phyloP scores from a whole-genome alignment of 2,113 vertebrate genomes.

The Rhodinocichla rosea region DNA sequence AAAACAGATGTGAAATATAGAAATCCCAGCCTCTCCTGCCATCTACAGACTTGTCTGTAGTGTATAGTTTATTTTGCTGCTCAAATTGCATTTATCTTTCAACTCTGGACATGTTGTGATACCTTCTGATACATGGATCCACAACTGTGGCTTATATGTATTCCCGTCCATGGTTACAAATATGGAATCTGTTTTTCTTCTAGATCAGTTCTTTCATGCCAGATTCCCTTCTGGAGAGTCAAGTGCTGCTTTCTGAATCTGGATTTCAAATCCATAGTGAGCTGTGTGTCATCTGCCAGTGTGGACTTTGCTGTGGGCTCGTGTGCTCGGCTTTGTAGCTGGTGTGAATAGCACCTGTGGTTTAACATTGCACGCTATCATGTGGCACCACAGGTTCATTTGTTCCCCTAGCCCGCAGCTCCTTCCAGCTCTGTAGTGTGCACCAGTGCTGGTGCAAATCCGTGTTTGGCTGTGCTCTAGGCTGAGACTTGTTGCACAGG shows the following conservation, averaged over 20 bases:
- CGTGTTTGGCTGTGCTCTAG: fast-evolving
- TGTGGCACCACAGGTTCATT: fast-evolving
- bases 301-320: neutral
- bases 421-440: neutral
- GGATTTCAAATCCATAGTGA: neutral
- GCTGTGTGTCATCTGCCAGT: neutral
- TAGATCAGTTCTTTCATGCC: neutral
- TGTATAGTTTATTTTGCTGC: neutral
- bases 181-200: neutral
- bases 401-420: fast-evolving
- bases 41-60: neutral
- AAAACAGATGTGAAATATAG: neutral
- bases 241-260: neutral
- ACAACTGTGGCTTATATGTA: neutral
- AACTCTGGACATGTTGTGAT: neutral
- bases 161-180: neutral
- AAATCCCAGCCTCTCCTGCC: neutral
- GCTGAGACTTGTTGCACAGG: neutral
- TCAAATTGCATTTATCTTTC: neutral
- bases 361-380: fast-evolving
- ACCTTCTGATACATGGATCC: neutral
- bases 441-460: fast-evolving
- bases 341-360: neutral
- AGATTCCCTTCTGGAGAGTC: neutral
- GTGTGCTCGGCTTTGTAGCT: fast-evolving